Evolutionary conservation across 2,113 vertebrate genomes (phyloP), one percentile per base, ranked within the genome.

Genomic region (Colius striatus): DNA sequence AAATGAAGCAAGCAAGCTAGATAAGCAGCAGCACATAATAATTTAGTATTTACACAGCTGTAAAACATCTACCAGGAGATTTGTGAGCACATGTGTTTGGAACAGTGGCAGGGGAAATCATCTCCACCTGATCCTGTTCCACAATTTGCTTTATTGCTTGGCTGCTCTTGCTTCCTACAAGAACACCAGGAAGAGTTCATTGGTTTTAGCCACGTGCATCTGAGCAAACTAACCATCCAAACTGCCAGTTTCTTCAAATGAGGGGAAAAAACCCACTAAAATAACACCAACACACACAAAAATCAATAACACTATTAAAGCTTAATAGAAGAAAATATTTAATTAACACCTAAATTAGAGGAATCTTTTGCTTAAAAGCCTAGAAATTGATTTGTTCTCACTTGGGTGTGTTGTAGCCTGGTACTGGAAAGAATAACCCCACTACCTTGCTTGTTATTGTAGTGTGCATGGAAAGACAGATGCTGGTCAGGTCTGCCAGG

Each of bases 11-110:
- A 89, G 75, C 54, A 87, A 73, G 55, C 63, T 29, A 75, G 92
- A 84, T 88, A 88, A 96, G 90, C 53, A 94, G 84, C 60, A 74
- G 63, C 82, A 83, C 72, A 54, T 47, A 84, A 80, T 55, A 75
- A 90, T 4, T 21, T 71, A 91, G 82, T 85, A 77, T 95, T 95
- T 93, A 80, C 83, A 91, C 87, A 93, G 88, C 88, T 84, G 82
- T 84, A 84, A 86, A 90, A 88, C 85, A 70, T 71, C 82, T 71
- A 87, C 75, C 87, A 91, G 55, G 89, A 94, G 67, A 90, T 32
- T 13, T 91, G 54, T 3, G 10, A 80, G 38, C 60, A 45, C 10
- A 48, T 10, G 13, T 78, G 54, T 30, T 81, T 26, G 38, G 36
- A 89, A 81, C 13, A 2, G 18, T 29, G 38, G 60, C 38, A 65